Evolutionary conservation across 2,888 invertebrate genomes (phyloP).

Genomic region (Gari tellinella): DNA sequence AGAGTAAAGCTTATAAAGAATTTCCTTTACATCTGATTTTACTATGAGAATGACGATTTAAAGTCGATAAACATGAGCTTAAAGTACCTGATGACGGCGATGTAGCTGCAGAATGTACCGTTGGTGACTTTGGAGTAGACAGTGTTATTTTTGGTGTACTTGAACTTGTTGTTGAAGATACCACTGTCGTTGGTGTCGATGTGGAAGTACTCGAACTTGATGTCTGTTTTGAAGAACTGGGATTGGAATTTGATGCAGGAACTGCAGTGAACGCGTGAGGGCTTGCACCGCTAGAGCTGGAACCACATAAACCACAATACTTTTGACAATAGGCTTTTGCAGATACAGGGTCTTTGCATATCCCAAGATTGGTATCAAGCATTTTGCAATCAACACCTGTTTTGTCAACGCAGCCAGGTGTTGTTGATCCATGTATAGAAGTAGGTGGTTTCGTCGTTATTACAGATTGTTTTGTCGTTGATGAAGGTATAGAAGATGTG

Average conservation of each 20-base stretch:
- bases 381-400: conserved; percentile 24
- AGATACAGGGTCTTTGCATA: conserved; percentile 16
- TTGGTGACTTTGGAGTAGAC: too few relatives aligned
- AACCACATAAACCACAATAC: conserved; percentile 25
- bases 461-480: background rate
- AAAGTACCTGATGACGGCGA: too few relatives aligned
- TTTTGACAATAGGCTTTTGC: conserved; percentile 17
- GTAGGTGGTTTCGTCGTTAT: background rate
- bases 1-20: too few relatives aligned
- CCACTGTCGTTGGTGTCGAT: background rate
- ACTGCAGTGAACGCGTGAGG: background rate
- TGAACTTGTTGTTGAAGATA: background rate
- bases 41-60: too few relatives aligned
- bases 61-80: too few relatives aligned
- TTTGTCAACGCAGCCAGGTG: conserved; percentile 10
- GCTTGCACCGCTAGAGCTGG: too few relatives aligned
- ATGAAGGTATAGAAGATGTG: background rate
- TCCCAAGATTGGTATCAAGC: conserved; percentile 3
- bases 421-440: background rate
- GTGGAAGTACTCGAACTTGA: conserved; percentile 5
- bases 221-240: conserved; percentile 7
- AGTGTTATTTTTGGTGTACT: too few relatives aligned
- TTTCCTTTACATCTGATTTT: too few relatives aligned
- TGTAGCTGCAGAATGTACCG: too few relatives aligned
- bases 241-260: background rate